phyloP scores from a whole-genome alignment of 2,888 invertebrate species.

The Peribatodes rhomboidaria region DNA sequence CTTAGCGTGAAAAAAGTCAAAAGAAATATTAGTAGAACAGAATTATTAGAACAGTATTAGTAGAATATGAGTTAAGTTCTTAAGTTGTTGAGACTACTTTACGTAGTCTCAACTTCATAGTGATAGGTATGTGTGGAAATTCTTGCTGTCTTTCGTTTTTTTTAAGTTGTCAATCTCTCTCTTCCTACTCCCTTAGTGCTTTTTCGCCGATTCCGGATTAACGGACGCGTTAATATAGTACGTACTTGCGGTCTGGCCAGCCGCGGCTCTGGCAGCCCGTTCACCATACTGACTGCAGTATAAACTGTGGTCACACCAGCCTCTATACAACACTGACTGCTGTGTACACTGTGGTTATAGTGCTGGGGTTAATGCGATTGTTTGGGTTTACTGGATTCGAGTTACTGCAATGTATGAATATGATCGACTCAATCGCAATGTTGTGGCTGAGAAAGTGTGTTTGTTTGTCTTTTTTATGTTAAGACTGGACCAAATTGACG shows the following conservation, averaged over 20 bases:
- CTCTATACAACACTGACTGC: constrained; percentile 5
- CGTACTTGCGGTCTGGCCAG: constrained; percentile 36
- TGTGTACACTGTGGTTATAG: constrained; percentile 6
- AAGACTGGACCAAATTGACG: background rate
- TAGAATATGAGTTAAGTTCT: too few relatives aligned
- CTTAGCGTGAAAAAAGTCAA: too few relatives aligned
- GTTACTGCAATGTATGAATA: constrained; percentile 13
- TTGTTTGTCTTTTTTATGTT: too few relatives aligned
- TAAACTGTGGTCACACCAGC: constrained; percentile 12
- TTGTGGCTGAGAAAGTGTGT: background rate
- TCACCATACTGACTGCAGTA: constrained; percentile 5
- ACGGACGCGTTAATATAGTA: constrained; percentile 34
- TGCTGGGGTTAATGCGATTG: constrained; percentile 16
- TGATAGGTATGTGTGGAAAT: too few relatives aligned
- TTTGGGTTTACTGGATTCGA: constrained; percentile 17
- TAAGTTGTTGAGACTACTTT: too few relatives aligned
- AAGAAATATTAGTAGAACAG: too few relatives aligned
- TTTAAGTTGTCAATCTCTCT: background rate
- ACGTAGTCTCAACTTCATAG: too few relatives aligned
- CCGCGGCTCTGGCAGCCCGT: constrained; percentile 25
- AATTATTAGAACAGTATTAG: too few relatives aligned
- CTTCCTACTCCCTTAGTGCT: background rate
- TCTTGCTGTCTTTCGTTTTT: background rate
- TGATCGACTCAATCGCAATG: constrained; percentile 10
- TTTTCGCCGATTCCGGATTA: constrained; percentile 34